Percentiles rank a stretch among this genome's conserved stretches.
Evolutionary conservation across 2,888 invertebrate species (phyloP).

Genomic region (Bhutanitis thaidina): DNA sequence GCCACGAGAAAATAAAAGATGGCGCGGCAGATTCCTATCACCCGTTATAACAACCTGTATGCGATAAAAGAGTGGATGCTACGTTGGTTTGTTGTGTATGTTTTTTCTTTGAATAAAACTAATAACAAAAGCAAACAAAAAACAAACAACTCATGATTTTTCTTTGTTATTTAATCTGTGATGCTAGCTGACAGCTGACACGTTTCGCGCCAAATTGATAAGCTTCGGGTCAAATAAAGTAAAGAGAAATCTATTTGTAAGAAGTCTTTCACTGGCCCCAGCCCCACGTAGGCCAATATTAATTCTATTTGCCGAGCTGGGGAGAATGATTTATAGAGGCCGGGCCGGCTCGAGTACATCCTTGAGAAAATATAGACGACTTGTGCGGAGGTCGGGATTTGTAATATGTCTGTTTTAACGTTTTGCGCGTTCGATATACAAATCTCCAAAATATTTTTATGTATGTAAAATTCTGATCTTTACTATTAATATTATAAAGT

Average conservation of each 20-base stretch:
- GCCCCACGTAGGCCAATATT: slow-evolving; percentile 14
- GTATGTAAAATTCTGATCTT: too few relatives aligned
- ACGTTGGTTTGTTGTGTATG: too few relatives aligned
- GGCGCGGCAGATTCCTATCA: too few relatives aligned
- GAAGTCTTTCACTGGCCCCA: slow-evolving; percentile 14
- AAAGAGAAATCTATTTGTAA: slow-evolving; percentile 19
- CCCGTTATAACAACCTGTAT: too few relatives aligned
- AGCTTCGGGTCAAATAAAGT: slow-evolving; percentile 4
- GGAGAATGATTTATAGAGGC: slow-evolving; percentile 18
- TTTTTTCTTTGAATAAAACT: too few relatives aligned
- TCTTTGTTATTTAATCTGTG: neutral
- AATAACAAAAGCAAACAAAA: too few relatives aligned
- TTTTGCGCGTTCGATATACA: neutral
- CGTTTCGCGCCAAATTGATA: slow-evolving; percentile 18
- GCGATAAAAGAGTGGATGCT: too few relatives aligned
- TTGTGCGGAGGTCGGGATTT: slow-evolving; percentile 5
- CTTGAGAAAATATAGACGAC: slow-evolving; percentile 17
- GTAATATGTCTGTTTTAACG: slow-evolving; percentile 5
- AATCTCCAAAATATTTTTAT: neutral
- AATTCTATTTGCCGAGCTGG: slow-evolving; percentile 18
- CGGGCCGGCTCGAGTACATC: slow-evolving; percentile 10
- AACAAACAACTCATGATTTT: too few relatives aligned
- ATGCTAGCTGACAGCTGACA: neutral
- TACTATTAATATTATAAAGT: too few relatives aligned
- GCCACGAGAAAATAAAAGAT: too few relatives aligned